Evolutionary conservation across 2,113 vertebrate species (phyloP), one percentile per base, ranked within the genome.

Genomic region (Symphodus melops): DNA sequence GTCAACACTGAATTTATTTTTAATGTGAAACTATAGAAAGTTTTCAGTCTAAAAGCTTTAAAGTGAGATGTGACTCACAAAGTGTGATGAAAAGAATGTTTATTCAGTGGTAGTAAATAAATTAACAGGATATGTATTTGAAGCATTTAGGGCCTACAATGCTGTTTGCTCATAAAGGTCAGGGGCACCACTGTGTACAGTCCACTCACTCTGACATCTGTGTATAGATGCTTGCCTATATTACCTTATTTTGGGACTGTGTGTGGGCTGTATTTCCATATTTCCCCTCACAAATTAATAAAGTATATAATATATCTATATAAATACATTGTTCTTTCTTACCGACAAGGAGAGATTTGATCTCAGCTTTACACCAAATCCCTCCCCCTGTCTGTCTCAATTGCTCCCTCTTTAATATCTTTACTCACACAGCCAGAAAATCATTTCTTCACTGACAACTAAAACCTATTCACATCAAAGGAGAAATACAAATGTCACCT

Each of bases 401-500:
- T 63, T 14, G 67, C n/a, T 53, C 55, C 44, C 36, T 3, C 56
- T 41, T 53, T 79, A n/a, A 62, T 21, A 57, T 70, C 60, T 57
- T 53, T 41, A 52, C 9, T 12, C 51, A 54, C 19, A 56, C 28
- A 42, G 58, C 20, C 9, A 13, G n/a, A 60, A 65, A 74, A 68
- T 39, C 36, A 48, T 42, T 51, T 52, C 9, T 17, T 19, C 3
- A 59, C 33, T 59, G 48, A 37, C 20, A 28, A 63, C 33, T 33
- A 62, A 72, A 58, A 21, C 11, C 48, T 21, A 42, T 39, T 58
- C 58, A 75, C 21, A 74, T 56, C 56, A 74, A 64, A 77, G 65
- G 74, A 67, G 69, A 71, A 80, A 74, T 75, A 53, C 72, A 72
- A 42, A 72, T 83, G 74, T 83, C 82, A 78, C 52, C 62, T 60